Evolutionary conservation across 2,113 vertebrate genomes (phyloP), one percentile per base, ranked within the genome.

Genomic region (Ochotona princeps): DNA sequence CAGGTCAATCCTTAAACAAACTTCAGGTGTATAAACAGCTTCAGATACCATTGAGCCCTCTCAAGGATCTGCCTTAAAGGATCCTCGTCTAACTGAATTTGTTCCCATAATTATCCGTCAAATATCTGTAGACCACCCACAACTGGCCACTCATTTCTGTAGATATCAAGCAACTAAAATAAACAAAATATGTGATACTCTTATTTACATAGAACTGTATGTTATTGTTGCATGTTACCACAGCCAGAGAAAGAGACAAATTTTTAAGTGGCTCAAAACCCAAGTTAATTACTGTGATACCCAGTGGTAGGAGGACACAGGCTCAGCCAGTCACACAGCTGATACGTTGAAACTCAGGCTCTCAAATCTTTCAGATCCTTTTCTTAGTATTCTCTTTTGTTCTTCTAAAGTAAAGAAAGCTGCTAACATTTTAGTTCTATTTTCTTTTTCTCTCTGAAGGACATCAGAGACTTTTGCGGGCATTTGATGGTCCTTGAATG

Each of bases 401-500:
- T 61, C 65, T 66, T 9, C 21, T 57, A 57, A 67, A 21, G 94
- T 89, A 35, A 90, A 1, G 38, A 94, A 95, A 97, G 93, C 91
- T 90, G 85, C 81, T 96, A 93, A 86, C 0, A 1, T 95, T 85
- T 1, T 66, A 92, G 94, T 97, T 97, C 83, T 96, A 95, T 86
- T 95, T 97, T 90, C 38, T 44, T 44, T 95, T 96, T 97, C 92
- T 92, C 63, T 78, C 83, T 96, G 97, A 98, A 98, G 97, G 97
- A 97, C 97, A 96, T 80, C n/a, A 0, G 93, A 96, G 79, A 54
- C 74, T 89, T 98, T 97, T 87, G 96, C 97, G 97, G 97, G 96
- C 0, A 51, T 95, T 81, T 97, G 97, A 98, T 97, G 94, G 96
- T 97, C 97, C 96, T 97, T 98, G 97, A 97, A 97, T 95, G 94